Base-by-base conservation (phyloP, 2,113 vertebrate species). In the Callospermophilus lateralis region DNA sequence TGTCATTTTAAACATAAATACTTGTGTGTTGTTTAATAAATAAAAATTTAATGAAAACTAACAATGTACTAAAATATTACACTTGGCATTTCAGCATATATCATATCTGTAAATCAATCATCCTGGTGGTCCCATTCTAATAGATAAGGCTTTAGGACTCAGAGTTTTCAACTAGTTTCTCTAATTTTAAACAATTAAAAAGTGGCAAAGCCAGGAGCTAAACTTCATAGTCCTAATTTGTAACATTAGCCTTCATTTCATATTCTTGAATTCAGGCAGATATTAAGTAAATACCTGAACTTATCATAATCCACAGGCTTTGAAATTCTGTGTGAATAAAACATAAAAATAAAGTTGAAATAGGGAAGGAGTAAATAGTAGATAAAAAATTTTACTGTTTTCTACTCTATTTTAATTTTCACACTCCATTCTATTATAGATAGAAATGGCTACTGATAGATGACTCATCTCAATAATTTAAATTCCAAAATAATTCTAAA, bases 401-500 rank as follows among this genome's bases (percentile, higher is more conserved):
- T 63, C 28, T 51, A 32, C 22, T 78, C 37, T 63, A n/a, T 86
- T 81, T 76, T 15, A 7, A n/a, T 93, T 80, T 87, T 34, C 7
- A 45, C 0, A 42, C 8, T 48, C 30, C 39, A 34, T 63, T 53
- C 19, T 22, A 63, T 3, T 55, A 42, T 53, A 79, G 24, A 39
- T 51, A 88, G 67, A 89, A 65, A 51, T 67, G 81, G 7, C 3
- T 28, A 39, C 32, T 37, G n/a, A 11, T 68, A 80, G 30, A 17
- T 78, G 19, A 77, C 2, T 51, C 4, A 83, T 55, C 10, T 55
- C 55, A 39, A 72, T 28, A 53, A 84, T 58, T 70, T 65, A 55
- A 78, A 89, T 42, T 53, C 15, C 28, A 45, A 86, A 92, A 58
- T 92, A 72, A 70, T 65, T 94, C 34, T 81, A 34, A 85, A 55